Conservation (phyloP, 2,888 invertebrate species). For the Mesodorylaimus sp. region DNA sequence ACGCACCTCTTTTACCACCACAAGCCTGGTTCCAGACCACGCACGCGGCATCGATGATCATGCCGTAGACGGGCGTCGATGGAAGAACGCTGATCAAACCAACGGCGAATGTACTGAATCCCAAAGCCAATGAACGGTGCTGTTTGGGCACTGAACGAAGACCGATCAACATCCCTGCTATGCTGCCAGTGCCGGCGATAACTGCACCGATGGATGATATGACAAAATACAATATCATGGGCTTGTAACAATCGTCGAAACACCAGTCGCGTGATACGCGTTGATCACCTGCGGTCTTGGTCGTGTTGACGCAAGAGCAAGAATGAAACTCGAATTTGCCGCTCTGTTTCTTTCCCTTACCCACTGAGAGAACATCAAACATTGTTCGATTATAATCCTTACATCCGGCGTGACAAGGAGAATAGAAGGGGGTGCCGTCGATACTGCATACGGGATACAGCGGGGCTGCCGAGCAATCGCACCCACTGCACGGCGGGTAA, state of each 20-base stretch:
- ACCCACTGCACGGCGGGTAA: constrained; percentile 26
- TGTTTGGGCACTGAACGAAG: not conserved
- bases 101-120: constrained; percentile 17
- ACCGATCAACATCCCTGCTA: too few species aligned
- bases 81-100: constrained; percentile 28
- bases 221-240: too few species aligned
- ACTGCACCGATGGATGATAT: too few species aligned
- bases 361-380: too few species aligned
- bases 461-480: constrained; percentile 26
- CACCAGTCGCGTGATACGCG: too few species aligned
- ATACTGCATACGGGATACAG: constrained; percentile 31
- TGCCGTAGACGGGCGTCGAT: constrained; percentile 32
- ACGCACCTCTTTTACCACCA: constrained; percentile 24
- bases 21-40: constrained; percentile 31
- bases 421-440: constrained; percentile 26
- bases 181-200: too few species aligned
- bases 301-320: too few species aligned
- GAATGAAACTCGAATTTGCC: too few species aligned
- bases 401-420: constrained; percentile 31
- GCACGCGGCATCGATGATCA: constrained; percentile 31
- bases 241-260: not conserved
- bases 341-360: too few species aligned
- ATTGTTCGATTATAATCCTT: too few species aligned
- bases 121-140: constrained; percentile 6
- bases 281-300: too few species aligned